phyloP scores from a whole-genome alignment of 92 coral and sea anemone genomes.

The Bergia sp. region DNA sequence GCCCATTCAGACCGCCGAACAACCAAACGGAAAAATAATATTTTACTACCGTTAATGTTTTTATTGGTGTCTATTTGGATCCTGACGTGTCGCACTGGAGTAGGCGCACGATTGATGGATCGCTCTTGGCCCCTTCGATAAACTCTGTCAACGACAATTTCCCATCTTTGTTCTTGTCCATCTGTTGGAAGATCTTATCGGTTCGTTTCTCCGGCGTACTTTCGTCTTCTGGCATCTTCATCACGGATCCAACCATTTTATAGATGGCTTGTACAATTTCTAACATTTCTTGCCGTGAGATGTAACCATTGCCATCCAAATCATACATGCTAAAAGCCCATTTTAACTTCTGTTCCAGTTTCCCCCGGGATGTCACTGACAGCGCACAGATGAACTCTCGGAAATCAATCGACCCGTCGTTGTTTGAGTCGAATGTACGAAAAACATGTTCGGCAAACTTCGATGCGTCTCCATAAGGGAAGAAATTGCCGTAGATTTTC shows the following conservation, averaged over 20 bases:
- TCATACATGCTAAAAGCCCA: conserved; percentile 99
- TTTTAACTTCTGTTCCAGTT: conserved; percentile 88
- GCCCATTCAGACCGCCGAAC: not conserved
- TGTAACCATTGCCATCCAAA: conserved; percentile 87
- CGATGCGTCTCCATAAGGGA: conserved; percentile 98
- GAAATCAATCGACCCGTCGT: conserved; percentile 87
- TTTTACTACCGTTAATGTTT: not conserved
- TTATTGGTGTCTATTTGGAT: not conserved
- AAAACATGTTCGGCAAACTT: conserved; percentile 98
- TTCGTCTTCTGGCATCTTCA: conserved; percentile 99
- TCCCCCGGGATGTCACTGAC: conserved; percentile 95
- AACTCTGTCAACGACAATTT: conserved; percentile 90
- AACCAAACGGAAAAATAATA: not conserved
- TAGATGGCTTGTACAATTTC: conserved; percentile 94
- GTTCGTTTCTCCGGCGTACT: conserved; percentile 97
- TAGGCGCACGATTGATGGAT: conserved; percentile 93
- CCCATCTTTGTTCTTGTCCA: conserved; percentile 97
- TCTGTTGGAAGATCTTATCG: conserved; percentile 92
- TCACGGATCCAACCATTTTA: conserved; percentile 97
- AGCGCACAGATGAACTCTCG: conserved; percentile 96
- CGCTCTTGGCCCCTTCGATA: conserved; percentile 98
- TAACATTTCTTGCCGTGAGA: conserved; percentile 84
- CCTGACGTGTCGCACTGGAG: conserved; percentile 90
- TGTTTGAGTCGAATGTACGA: conserved; percentile 90
- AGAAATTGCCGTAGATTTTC: conserved; percentile 51